Percentiles rank a stretch among this genome's conserved stretches.
phyloP scores from a whole-genome alignment of 2,113 vertebrate species.

The Porphyrio hochstetteri region DNA sequence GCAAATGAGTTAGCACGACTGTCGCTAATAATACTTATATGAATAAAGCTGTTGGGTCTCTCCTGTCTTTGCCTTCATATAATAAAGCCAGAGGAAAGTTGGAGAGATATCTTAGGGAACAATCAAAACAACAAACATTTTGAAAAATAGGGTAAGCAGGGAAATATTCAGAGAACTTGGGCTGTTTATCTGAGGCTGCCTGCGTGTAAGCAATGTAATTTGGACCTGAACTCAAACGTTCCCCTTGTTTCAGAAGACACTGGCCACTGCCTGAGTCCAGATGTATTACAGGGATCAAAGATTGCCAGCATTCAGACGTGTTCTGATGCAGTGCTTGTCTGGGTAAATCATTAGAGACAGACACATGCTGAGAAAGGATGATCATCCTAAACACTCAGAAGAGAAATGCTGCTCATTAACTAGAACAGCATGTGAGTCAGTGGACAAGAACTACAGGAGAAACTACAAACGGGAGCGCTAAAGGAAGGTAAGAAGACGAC shows the following conservation, averaged over 20 bases:
- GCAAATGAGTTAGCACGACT: neutral
- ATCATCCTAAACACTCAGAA: neutral
- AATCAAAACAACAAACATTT: conserved; percentile 49
- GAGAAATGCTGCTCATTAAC: neutral
- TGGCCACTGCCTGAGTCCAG: conserved; percentile 31
- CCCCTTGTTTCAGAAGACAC: conserved; percentile 18
- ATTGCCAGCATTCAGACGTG: neutral
- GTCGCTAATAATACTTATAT: neutral
- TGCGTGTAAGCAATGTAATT: neutral
- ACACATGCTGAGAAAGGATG: neutral
- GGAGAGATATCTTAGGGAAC: conserved; percentile 38
- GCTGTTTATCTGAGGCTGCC: conserved; percentile 23
- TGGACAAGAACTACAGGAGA: neutral
- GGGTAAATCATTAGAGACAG: conserved; percentile 13
- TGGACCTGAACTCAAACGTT: neutral
- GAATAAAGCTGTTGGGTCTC: neutral
- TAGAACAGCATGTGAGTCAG: neutral
- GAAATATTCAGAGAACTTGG: conserved; percentile 11
- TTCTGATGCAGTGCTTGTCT: neutral
- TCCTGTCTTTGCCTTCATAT: neutral
- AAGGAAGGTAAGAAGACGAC: neutral
- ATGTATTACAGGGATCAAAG: conserved; percentile 37
- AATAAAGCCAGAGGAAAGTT: conserved; percentile 44
- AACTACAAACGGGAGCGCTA: neutral
- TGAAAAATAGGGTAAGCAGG: conserved; percentile 23